Evolutionary conservation across 2,888 invertebrate species (phyloP).

Genomic region (Bellardia pandia): DNA sequence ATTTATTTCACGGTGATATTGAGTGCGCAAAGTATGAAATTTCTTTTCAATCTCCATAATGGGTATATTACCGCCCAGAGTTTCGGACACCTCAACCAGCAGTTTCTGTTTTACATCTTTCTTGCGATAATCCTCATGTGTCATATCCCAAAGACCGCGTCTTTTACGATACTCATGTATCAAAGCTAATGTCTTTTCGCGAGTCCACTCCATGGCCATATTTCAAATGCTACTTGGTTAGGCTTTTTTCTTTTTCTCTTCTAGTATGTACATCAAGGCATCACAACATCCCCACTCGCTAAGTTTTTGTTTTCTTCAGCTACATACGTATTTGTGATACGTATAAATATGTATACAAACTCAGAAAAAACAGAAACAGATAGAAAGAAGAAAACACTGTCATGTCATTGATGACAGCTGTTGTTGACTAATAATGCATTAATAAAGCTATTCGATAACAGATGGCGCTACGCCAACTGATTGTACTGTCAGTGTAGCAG

Average conservation of each 20-base stretch:
- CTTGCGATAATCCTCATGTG: conserved; percentile 84
- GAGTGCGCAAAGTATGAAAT: conserved; percentile 87
- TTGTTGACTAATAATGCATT: too few relatives aligned
- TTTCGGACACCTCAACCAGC: conserved; percentile 80
- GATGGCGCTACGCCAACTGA: too few relatives aligned
- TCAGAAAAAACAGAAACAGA: too few relatives aligned
- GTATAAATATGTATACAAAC: too few relatives aligned
- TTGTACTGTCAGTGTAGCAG: too few relatives aligned
- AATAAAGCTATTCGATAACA: too few relatives aligned
- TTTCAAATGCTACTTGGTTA: not conserved
- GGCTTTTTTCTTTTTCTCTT: not conserved
- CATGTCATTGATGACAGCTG: too few relatives aligned
- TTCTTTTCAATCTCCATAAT: conserved; percentile 86
- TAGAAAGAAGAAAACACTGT: too few relatives aligned
- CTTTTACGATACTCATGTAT: conserved; percentile 83
- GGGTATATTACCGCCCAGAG: conserved; percentile 81
- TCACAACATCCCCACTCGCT: conserved; percentile 15
- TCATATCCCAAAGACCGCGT: conserved; percentile 84
- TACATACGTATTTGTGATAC: too few relatives aligned
- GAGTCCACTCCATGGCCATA: conserved; percentile 83
- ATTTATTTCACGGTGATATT: conserved; percentile 86
- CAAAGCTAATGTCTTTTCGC: conserved; percentile 82
- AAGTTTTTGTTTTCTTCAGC: too few relatives aligned
- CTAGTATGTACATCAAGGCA: not conserved
- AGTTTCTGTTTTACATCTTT: conserved; percentile 83